A percentile compares a stretch with the other conserved stretches of the same genome.
phyloP scores from a whole-genome alignment of 2,797 vertebrate genomes.

The Acrossocheilus fasciatus region DNA sequence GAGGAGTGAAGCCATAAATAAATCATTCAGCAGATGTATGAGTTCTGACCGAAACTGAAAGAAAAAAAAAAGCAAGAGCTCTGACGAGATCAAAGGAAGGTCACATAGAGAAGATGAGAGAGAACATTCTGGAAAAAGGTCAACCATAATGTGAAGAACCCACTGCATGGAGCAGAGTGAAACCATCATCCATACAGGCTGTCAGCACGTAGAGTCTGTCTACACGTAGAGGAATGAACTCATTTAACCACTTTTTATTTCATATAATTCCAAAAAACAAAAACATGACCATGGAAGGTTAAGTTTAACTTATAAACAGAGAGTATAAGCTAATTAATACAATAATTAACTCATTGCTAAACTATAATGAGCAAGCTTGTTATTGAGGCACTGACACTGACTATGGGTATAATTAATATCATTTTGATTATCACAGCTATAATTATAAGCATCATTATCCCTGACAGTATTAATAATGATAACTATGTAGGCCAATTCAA shows the following conservation, averaged over 20 bases:
- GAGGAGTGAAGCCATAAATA: constrained; percentile 69
- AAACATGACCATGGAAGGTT: background rate
- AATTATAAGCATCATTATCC: constrained; percentile 75
- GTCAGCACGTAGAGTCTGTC: background rate
- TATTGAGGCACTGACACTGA: constrained; percentile 68
- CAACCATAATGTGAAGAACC: constrained; percentile 57
- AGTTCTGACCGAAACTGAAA: constrained; percentile 69
- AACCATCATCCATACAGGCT: background rate
- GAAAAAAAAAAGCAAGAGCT: constrained; percentile 73
- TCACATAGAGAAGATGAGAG: constrained; percentile 69
- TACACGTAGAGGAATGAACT: background rate
- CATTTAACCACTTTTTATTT: background rate
- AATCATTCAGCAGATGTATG: constrained; percentile 70
- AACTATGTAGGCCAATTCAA: constrained; percentile 58
- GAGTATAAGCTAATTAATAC: background rate
- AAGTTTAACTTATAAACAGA: background rate
- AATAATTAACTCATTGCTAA: background rate
- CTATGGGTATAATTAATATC: constrained; percentile 80
- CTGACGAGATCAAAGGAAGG: constrained; percentile 69
- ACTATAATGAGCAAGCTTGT: constrained; percentile 40
- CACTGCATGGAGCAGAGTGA: constrained; percentile 31
- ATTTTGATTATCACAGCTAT: constrained; percentile 78
- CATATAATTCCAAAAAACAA: background rate
- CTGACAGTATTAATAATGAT: constrained; percentile 78
- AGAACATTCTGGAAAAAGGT: constrained; percentile 72